phyloP scores from a whole-genome alignment of 1,140 invertebrate genomes.

The Sweltsa coloradensis region DNA sequence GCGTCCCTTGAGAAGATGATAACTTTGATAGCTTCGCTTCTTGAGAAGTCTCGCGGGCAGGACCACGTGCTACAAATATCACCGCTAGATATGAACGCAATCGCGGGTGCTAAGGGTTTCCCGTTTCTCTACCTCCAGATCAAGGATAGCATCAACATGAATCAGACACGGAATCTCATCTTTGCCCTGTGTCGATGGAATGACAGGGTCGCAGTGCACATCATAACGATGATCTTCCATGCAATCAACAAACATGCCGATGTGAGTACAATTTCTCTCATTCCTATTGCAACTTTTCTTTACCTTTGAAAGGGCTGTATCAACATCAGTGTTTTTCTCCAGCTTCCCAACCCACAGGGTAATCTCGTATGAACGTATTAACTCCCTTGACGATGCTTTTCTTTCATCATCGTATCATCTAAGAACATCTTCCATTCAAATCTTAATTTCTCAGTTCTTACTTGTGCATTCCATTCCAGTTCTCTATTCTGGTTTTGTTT shows the following conservation, averaged over 20 bases:
- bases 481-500: no score
- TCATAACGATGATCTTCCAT: slow-evolving; percentile 78
- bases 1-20: slow-evolving; percentile 95
- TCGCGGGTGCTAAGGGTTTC: slow-evolving; percentile 83
- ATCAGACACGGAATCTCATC: slow-evolving; percentile 83
- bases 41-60: slow-evolving; percentile 73
- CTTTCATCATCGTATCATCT: no score
- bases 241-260: slow-evolving; percentile 82
- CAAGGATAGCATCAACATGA: slow-evolving; percentile 80
- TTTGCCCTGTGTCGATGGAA: slow-evolving; percentile 85
- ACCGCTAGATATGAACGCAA: slow-evolving; percentile 63
- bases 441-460: no score
- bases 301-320: no score
- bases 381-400: no score
- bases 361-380: no score
- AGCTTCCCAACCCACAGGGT: no score
- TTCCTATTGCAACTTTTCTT: no score
- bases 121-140: slow-evolving; percentile 91
- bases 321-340: no score
- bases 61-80: slow-evolving; percentile 60
- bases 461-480: no score
- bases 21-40: slow-evolving; percentile 70
- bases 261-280: slow-evolving; percentile 35
- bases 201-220: slow-evolving; percentile 69
- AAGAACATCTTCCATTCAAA: no score